Evolutionary conservation across 2,113 vertebrate genomes (phyloP).

Genomic region (Oriolus oriolus): DNA sequence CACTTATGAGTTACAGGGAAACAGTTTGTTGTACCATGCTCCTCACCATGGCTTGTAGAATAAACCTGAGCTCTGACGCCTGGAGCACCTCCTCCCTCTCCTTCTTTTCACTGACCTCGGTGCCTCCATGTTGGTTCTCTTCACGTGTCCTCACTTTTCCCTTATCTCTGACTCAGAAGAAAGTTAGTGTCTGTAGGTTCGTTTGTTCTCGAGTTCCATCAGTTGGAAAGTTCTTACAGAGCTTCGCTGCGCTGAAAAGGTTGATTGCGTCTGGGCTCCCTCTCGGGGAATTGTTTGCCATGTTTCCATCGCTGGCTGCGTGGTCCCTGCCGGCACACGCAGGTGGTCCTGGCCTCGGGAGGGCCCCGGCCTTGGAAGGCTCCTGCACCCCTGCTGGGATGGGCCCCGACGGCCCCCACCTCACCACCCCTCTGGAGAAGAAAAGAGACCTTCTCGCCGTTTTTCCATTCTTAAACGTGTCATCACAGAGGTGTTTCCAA

Average conservation of each 20-base stretch:
- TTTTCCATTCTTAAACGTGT: neutral
- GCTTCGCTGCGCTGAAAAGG: neutral
- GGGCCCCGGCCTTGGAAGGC: no score
- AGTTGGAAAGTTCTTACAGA: neutral
- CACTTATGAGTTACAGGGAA: neutral
- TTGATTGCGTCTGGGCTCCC: neutral
- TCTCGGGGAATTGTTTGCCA: neutral
- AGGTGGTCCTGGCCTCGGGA: no score
- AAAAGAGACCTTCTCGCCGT: fast-evolving
- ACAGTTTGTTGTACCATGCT: neutral
- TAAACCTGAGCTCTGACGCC: fast-evolving
- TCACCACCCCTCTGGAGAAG: neutral
- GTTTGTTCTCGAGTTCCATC: neutral
- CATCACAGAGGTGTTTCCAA: neutral
- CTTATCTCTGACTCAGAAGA: neutral
- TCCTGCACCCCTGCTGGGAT: no score
- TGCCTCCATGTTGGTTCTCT: neutral
- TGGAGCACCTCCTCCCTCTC: neutral
- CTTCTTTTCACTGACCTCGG: neutral
- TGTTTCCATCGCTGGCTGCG: neutral
- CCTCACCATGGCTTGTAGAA: neutral
- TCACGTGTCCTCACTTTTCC: neutral
- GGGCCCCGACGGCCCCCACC: no score
- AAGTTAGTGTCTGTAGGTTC: neutral
- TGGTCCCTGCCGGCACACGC: neutral